Evolutionary conservation across 2,888 invertebrate genomes (phyloP), one percentile per base, ranked within the genome.

Genomic region (Drosophila flavopinicola): DNA sequence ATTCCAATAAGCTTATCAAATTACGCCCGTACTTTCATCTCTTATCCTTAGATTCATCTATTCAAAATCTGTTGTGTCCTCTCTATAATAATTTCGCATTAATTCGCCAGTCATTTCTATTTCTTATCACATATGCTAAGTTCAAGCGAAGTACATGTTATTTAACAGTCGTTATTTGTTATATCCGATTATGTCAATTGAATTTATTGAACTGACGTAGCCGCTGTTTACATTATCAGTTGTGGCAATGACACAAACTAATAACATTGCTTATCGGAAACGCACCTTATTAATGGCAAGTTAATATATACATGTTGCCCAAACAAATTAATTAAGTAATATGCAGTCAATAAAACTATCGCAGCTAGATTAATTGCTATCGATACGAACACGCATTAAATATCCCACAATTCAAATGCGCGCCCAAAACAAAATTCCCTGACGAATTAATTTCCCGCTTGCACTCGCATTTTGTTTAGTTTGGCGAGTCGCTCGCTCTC

Each of bases 381-480:
- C 66, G 48, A 66, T 61, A 71, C 37, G 23, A 58, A n/a, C 17
- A 6, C 1, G 3, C 3, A 4, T 11, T 1, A 45, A 37, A 53
- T 20, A 37, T 52, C 57, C 75, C 70, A 29, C 29, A 54, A 30
- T 74, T 74, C 15, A 71, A 74, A 67, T 37, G 39, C 61, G 75
- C 73, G 73, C 70, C 17, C 37, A 59, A 42, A 39, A n/a, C 7
- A 39, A 63, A 74, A 64, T 69, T 63, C 61, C 71, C 58, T 2
- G 20, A 52, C 45, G 13, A 32, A 32, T 4, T 23, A 83, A 79
- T 75, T 68, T 79, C 82, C 85, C 75, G n/a, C 54, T 69, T 66
- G 74, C 58, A 78, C 79, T 79, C 82, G 85, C 78, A 39, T 56
- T 77, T 71, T 56, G 44, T 45, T 37, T 29, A 27, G 49, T 51